These are phyloP conservation scores for Pogonognathellus flavescens DNA, from an alignment of 1,140 invertebrate species.

Conservation along the genomic window DNA sequence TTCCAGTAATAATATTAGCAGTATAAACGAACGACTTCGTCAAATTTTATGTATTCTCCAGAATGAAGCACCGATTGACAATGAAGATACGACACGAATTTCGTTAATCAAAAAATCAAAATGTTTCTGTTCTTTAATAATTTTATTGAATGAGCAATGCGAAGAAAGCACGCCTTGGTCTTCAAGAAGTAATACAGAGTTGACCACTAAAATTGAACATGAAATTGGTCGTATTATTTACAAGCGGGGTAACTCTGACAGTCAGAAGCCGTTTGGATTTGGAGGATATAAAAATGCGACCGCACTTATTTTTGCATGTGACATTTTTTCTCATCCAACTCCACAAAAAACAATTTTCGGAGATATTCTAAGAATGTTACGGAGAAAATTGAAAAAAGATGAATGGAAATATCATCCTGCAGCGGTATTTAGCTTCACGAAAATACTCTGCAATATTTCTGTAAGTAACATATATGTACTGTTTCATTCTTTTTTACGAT, in stretches of 20 bases:
- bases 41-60: background rate
- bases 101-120: slow-evolving; percentile 2
- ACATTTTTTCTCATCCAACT: background rate
- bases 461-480: slow-evolving; percentile 66
- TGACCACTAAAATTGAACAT: slow-evolving; percentile 49
- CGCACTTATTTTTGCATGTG: background rate
- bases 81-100: background rate
- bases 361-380: slow-evolving; percentile 67
- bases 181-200: background rate
- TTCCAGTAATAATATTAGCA: background rate
- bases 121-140: slow-evolving; percentile 56
- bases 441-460: slow-evolving; percentile 70
- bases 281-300: background rate
- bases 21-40: background rate
- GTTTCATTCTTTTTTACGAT: background rate
- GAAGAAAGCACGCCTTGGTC: slow-evolving; percentile 8
- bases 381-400: slow-evolving; percentile 70
- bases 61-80: background rate
- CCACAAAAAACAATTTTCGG: background rate
- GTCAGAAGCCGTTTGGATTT: background rate
- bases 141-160: slow-evolving; percentile 71
- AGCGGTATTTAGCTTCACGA: slow-evolving; percentile 70
- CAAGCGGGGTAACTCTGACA: background rate
- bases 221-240: background rate
- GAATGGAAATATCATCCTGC: slow-evolving; percentile 72